These are phyloP conservation scores for Clarias platycephalus DNA, from an alignment of 2,797 vertebrate species.

Conservation along the genomic window DNA sequence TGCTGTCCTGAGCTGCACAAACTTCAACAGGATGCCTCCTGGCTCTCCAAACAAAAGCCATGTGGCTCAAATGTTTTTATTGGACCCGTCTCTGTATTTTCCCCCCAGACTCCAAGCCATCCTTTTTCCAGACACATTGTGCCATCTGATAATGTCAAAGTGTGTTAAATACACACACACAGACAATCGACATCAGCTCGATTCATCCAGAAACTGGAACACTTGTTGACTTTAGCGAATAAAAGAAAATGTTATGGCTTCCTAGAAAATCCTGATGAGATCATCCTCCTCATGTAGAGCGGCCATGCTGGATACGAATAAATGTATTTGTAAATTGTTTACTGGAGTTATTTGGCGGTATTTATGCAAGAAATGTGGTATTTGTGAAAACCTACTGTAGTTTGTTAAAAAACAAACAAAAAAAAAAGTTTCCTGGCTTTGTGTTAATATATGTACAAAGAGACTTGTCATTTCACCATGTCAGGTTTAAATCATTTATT, in stretches of 20 bases:
- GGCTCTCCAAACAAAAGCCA: slow-evolving; percentile 43
- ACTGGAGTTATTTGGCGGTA: neutral
- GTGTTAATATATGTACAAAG: neutral
- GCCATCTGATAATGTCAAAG: slow-evolving; percentile 26
- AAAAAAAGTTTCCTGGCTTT: neutral
- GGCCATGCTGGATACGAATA: neutral
- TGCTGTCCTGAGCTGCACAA: slow-evolving; percentile 20
- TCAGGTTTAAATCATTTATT: neutral
- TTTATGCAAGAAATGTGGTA: neutral
- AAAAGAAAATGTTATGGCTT: neutral
- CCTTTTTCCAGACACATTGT: slow-evolving; percentile 19
- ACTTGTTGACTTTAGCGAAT: neutral
- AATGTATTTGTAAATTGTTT: neutral
- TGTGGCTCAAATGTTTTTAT: slow-evolving; percentile 44
- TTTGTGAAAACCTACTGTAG: neutral
- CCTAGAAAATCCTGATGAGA: neutral
- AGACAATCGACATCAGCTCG: slow-evolving; percentile 1
- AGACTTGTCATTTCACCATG: neutral
- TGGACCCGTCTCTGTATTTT: slow-evolving; percentile 34
- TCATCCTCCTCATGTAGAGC: neutral
- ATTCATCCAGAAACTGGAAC: neutral
- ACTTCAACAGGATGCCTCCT: slow-evolving; percentile 43
- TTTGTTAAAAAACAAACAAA: slow-evolving; percentile 2
- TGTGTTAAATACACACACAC: slow-evolving; percentile 5
- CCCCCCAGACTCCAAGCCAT: slow-evolving; percentile 17